A percentile compares a stretch with the other conserved stretches of the same genome.
phyloP scores from a whole-genome alignment of 2,888 invertebrate species.

The Aphidius colemani region DNA sequence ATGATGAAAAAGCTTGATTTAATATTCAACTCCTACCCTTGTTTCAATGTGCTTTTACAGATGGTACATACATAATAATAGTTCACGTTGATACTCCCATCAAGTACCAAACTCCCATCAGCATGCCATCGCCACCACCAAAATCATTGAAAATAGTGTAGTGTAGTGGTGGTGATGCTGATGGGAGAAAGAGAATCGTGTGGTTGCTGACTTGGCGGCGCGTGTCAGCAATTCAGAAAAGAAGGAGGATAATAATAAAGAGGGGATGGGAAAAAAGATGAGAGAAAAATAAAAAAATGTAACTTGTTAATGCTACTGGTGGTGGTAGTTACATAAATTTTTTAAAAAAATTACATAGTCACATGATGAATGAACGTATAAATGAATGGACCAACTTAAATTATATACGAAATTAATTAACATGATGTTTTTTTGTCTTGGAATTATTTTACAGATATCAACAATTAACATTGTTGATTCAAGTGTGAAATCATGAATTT shows the following conservation, averaged over 20 bases:
- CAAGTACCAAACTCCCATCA: conserved; percentile 18
- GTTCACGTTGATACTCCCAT: conserved; percentile 13
- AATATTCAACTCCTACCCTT: conserved; percentile 10
- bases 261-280: conserved; percentile 58
- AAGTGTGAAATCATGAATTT: conserved; percentile 71
- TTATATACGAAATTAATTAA: not conserved
- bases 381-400: no score
- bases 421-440: not conserved
- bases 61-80: not conserved
- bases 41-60: not conserved
- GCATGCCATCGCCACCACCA: conserved; percentile 33
- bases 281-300: conserved; percentile 41
- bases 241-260: conserved; percentile 42
- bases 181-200: no score
- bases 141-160: conserved; percentile 58
- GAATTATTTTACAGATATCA: conserved; percentile 28
- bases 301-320: conserved; percentile 1
- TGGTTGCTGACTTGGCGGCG: conserved; percentile 6
- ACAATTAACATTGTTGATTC: conserved; percentile 27
- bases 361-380: no score
- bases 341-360: not conserved
- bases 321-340: not conserved
- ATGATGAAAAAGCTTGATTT: not conserved
- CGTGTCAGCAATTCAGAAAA: conserved; percentile 16
- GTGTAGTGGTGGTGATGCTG: conserved; percentile 58